phyloP scores from a whole-genome alignment of 2,797 vertebrate genomes.

The Spatula clypeata region DNA sequence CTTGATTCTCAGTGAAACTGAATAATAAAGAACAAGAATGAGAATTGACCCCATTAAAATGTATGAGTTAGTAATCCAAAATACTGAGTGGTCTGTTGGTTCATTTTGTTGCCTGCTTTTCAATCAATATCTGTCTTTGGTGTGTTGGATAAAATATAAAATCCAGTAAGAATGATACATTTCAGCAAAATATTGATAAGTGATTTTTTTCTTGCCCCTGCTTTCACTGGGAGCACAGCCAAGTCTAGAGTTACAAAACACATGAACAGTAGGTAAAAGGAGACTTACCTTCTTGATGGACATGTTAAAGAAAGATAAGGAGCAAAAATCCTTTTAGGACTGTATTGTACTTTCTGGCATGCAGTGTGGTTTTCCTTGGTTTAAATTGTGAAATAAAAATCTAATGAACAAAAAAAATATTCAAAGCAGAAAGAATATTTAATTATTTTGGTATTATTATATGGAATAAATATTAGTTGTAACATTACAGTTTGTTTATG shows the following conservation, averaged over 20 bases:
- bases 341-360: neutral
- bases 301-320: slow-evolving; percentile 23
- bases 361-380: neutral
- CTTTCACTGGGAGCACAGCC: slow-evolving; percentile 40
- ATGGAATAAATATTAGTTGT: neutral
- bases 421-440: neutral
- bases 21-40: neutral
- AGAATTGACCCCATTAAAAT: neutral
- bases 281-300: neutral
- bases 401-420: neutral
- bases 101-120: neutral
- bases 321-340: neutral
- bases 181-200: slow-evolving; percentile 32
- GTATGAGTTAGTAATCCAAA: neutral
- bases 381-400: neutral
- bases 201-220: neutral
- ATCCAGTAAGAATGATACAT: neutral
- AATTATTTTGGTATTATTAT: neutral
- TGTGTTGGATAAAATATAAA: slow-evolving; percentile 46
- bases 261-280: neutral
- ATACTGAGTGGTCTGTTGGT: neutral
- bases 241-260: slow-evolving; percentile 47
- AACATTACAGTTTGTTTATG: neutral
- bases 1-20: neutral
- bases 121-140: neutral